Base-by-base conservation (phyloP, 2,113 vertebrate species). In the Callocephalon fimbriatum region DNA sequence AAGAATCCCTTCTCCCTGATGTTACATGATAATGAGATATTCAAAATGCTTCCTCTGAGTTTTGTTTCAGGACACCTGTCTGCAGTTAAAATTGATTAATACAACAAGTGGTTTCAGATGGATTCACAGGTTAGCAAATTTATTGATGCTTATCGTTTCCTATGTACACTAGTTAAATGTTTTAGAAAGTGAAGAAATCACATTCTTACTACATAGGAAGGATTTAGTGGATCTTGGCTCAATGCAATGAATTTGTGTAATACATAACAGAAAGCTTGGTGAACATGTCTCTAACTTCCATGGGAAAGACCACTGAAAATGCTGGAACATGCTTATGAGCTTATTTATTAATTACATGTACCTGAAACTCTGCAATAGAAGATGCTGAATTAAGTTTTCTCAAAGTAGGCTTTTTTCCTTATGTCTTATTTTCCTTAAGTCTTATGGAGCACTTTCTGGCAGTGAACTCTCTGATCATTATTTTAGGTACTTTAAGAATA, bases 251-350 rank as follows among this genome's bases (percentile, higher is more conserved):
- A 23, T 32, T 68, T 0, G 2, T 59, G 26, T 17, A 14, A 42
- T n/a, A 59, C 3, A 0, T 61, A 66, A 48, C 18, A 26, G 21
- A 66, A 86, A 72, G 6, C 22, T 26, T 35, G 12, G 19, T 15
- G 15, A 9, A 15, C 0, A 0, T 18, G 9, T 37, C 56, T 44
- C 19, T 51, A 27, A 29, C 15, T 37, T 59, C 31, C 40, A 47
- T 0, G 0, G 18, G n/a, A 48, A 72, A 71, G 8, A 38, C 13
- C 6, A 42, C 9, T 14, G 16, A 48, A 86, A 82, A 66, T 38
- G 23, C 6, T 54, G 44, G 40, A 29, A 45, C 12, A 12, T 45
- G 2, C 2, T 40, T 63, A 35, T 32, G 4, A 59, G 6, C 4
- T 65, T 59, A 22, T 35, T 79, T n/a, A 56, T 62, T 32, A 70